Base-by-base conservation (phyloP, 2,888 invertebrate genomes). In the Dryobota labecula region DNA sequence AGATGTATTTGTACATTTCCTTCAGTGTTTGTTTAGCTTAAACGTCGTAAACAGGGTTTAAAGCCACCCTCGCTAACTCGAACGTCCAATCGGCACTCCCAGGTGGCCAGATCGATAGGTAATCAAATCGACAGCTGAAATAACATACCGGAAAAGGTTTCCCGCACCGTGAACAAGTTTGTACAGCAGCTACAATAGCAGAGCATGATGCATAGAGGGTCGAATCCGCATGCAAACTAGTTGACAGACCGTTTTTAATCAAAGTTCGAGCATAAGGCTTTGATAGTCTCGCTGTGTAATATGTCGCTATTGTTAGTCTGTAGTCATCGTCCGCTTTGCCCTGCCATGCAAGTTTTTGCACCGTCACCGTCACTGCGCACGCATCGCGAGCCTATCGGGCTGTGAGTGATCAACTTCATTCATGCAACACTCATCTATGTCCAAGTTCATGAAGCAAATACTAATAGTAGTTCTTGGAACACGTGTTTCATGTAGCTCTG, bases 211-310 rank as follows among this genome's bases (percentile, higher is more conserved):
- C 57, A 41, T n/a, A 24, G 38, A 27, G 41, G 30, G 30, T 38
- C 15, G 41, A 38, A 47, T 18, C 18, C 18, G 41, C 24, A 33
- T 24, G 41, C 61, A 65, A 43, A 61, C 65, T 41, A 41, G 61
- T 60, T 53, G 66, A 64, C 43, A 54, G 36, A 54, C 64, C 43
- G 33, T 69, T 65, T 69, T 69, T 65, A 65, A 69, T 65, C 68
- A 69, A 69, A 69, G 66, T 53, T 69, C 43, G 51, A 53, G 53
- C 51, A 41, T 53, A 49, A 33, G 33, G 36, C 64, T 68, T 63
- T 68, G 65, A 41, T 18, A 60, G 60, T 41, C 30, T 61, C 47
- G 58, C 30, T 41, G 33, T 30, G 18, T 11, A 45, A 60, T 45
- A 41, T 33, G 30, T 41, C 18, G 30, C 30, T 18, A 41, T 65